phyloP scores from a whole-genome alignment of 2,113 vertebrate genomes.

The Loxodonta africana region DNA sequence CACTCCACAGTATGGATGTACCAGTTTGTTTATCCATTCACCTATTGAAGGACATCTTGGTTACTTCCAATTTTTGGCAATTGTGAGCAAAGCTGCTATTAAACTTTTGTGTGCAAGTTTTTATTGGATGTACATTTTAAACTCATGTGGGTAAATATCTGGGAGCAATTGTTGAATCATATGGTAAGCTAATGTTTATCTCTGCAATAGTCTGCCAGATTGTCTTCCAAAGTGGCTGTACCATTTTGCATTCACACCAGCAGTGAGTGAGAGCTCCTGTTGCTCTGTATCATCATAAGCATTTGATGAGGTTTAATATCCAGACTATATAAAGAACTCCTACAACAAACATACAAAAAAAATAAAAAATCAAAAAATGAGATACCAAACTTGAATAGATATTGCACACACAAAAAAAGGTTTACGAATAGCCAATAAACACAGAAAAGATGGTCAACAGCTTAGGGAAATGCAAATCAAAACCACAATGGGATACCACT shows the following conservation, averaged over 20 bases:
- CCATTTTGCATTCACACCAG: background rate
- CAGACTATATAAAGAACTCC: background rate
- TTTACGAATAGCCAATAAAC: background rate
- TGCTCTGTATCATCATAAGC: background rate
- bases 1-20: background rate
- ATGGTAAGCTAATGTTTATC: background rate
- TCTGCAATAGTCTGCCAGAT: background rate
- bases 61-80: background rate
- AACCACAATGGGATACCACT: background rate
- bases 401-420: background rate
- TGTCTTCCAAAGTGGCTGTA: background rate
- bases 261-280: background rate
- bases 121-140: background rate
- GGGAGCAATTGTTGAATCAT: background rate
- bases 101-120: background rate
- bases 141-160: background rate
- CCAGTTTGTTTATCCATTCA: background rate
- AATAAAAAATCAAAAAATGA: background rate
- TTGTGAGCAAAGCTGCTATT: background rate
- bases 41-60: background rate
- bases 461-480: background rate
- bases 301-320: background rate
- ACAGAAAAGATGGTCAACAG: background rate
- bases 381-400: background rate
- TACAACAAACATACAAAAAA: background rate